These are phyloP conservation scores for Malacosoma neustria DNA, from an alignment of 2,888 invertebrate genomes.

Conservation along the genomic window DNA sequence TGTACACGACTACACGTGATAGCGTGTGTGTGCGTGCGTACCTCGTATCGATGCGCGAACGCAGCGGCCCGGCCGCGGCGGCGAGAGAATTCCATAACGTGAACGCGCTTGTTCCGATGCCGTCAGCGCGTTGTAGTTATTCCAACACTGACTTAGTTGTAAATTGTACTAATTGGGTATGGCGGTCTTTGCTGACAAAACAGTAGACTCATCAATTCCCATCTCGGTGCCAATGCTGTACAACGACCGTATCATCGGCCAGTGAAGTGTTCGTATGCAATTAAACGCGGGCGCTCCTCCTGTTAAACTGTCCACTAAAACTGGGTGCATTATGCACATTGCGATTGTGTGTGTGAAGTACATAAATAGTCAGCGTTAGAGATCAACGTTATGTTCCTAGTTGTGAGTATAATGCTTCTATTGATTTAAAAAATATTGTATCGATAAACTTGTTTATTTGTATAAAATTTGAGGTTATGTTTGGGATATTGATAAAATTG, in stretches of 20 bases:
- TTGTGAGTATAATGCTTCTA: slow-evolving; percentile 47
- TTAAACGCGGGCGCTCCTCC: slow-evolving; percentile 37
- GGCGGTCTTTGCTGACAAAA: slow-evolving; percentile 59
- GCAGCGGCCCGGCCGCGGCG: slow-evolving; percentile 51
- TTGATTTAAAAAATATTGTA: background rate
- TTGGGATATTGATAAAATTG: slow-evolving; percentile 13
- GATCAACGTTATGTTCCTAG: slow-evolving; percentile 55
- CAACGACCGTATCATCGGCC: slow-evolving; percentile 37
- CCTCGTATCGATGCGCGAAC: slow-evolving; percentile 56
- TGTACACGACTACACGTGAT: slow-evolving; percentile 9
- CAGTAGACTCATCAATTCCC: slow-evolving; percentile 55
- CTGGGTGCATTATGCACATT: slow-evolving; percentile 57
- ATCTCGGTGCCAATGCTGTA: slow-evolving; percentile 44
- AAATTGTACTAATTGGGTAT: slow-evolving; percentile 70
- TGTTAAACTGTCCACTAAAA: slow-evolving; percentile 43
- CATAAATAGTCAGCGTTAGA: slow-evolving; percentile 65
- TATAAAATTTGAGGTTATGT: slow-evolving; percentile 65
- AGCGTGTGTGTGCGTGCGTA: slow-evolving; percentile 37
- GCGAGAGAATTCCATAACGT: slow-evolving; percentile 61
- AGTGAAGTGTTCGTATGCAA: slow-evolving; percentile 48
- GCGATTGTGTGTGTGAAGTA: slow-evolving; percentile 61
- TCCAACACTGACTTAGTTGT: slow-evolving; percentile 55
- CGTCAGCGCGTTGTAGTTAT: slow-evolving; percentile 64
- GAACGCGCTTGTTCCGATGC: slow-evolving; percentile 65
- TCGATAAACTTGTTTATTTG: slow-evolving; percentile 8